Evolutionary conservation across 2,113 vertebrate genomes (phyloP).

Genomic region (Trichechus manatus): DNA sequence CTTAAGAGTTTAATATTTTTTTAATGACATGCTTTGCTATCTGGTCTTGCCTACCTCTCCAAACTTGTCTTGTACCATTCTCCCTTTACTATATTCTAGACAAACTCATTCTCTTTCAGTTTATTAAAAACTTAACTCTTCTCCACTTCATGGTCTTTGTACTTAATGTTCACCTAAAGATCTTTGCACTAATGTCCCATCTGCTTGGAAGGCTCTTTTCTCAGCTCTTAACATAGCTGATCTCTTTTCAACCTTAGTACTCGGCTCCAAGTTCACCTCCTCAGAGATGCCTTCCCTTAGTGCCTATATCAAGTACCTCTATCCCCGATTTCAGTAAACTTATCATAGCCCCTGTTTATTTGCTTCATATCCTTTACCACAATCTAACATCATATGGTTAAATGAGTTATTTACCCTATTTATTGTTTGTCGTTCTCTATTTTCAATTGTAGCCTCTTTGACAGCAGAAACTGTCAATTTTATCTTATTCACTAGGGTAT

Average conservation of each 20-base stretch:
- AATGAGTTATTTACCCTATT: background rate
- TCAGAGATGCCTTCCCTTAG: background rate
- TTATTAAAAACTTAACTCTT: background rate
- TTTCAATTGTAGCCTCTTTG: background rate
- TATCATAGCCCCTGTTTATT: background rate
- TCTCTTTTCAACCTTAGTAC: background rate
- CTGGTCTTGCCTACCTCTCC: background rate
- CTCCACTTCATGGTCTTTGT: background rate
- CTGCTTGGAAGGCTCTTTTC: background rate
- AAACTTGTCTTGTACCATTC: background rate
- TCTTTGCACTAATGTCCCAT: background rate
- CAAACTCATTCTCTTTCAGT: background rate
- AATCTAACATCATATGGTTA: background rate
- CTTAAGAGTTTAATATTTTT: background rate
- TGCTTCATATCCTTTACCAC: background rate
- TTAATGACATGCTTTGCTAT: background rate
- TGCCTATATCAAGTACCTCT: rapidly evolving
- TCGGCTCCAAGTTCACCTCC: background rate
- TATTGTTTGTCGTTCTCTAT: background rate
- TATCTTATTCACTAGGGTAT: background rate
- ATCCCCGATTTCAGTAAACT: background rate
- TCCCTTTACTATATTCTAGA: background rate
- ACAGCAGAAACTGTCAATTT: background rate
- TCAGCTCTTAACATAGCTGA: background rate
- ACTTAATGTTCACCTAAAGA: background rate